Percentiles rank a stretch among this genome's conserved stretches.
These are phyloP conservation scores for Discoglossus pictus DNA, from an alignment of 2,797 vertebrate species.

Conservation along the genomic window DNA sequence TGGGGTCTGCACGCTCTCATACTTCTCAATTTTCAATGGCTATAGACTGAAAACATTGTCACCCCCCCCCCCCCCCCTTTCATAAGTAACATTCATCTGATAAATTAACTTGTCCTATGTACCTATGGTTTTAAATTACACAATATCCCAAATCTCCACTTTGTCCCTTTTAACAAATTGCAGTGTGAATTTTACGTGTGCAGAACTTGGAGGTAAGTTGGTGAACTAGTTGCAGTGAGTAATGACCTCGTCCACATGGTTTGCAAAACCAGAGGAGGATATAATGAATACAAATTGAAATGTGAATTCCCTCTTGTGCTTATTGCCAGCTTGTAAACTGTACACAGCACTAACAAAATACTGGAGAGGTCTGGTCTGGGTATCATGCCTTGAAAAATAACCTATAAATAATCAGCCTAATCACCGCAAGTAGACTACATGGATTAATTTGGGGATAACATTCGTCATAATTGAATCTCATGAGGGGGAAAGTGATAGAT, in stretches of 20 bases:
- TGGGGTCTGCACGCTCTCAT: too few relatives aligned
- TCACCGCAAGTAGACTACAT: constrained; percentile 39
- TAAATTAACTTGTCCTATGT: too few relatives aligned
- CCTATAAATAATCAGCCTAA: constrained; percentile 45
- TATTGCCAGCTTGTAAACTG: constrained; percentile 20
- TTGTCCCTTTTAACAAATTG: too few relatives aligned
- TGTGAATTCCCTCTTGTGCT: constrained; percentile 32
- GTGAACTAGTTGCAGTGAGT: constrained; percentile 12
- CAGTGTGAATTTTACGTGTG: not conserved
- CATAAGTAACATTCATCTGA: too few relatives aligned
- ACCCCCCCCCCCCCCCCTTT: too few relatives aligned
- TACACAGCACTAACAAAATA: constrained; percentile 20
- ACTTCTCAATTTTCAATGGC: too few relatives aligned
- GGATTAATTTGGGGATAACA: constrained; percentile 43
- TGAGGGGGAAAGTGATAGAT: constrained; percentile 32
- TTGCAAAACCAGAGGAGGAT: constrained; percentile 19
- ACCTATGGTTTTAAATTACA: too few relatives aligned
- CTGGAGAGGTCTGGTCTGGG: constrained; percentile 9
- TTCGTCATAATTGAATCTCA: constrained; percentile 47
- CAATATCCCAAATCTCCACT: too few relatives aligned
- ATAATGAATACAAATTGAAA: constrained; percentile 49
- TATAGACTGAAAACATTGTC: too few relatives aligned
- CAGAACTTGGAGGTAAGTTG: constrained; percentile 20
- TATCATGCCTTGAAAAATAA: constrained; percentile 32
- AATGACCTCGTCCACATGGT: constrained; percentile 29